These are phyloP conservation scores for Acanthosepion lycidas DNA, from an alignment of 2,888 invertebrate genomes.

Conservation along the genomic window DNA sequence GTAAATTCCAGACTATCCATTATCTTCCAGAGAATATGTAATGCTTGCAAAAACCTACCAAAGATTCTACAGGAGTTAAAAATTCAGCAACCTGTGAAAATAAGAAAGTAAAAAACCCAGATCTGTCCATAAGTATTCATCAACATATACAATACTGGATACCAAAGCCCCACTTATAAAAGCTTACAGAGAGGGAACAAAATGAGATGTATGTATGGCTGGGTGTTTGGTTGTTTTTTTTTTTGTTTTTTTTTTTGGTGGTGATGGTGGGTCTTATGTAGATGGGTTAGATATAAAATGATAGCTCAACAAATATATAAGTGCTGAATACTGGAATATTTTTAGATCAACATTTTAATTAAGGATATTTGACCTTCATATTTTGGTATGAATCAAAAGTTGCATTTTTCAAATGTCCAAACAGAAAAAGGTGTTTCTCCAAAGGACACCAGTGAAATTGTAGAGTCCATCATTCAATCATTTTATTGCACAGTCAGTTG, in stretches of 20 bases:
- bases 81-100: background rate
- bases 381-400: slow-evolving; percentile 42
- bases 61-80: no score
- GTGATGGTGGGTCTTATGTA: background rate
- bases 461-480: background rate
- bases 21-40: no score
- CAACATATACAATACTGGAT: background rate
- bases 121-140: background rate
- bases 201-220: background rate
- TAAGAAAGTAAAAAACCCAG: background rate
- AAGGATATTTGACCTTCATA: slow-evolving; percentile 39
- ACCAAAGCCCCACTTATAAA: background rate
- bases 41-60: no score
- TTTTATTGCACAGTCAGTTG: slow-evolving; percentile 46
- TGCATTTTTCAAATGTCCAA: slow-evolving; percentile 37
- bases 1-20: no score
- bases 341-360: slow-evolving; percentile 45
- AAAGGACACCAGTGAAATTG: background rate
- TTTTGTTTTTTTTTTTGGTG: no score
- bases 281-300: background rate
- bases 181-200: background rate
- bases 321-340: slow-evolving; percentile 41
- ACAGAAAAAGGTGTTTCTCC: slow-evolving; percentile 39
- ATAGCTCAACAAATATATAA: background rate
- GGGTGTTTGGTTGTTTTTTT: background rate